A percentile compares a stretch with the other conserved stretches of the same genome.
These are phyloP conservation scores for Dynastes grantii DNA, from an alignment of 2,888 invertebrate genomes.

Conservation along the genomic window DNA sequence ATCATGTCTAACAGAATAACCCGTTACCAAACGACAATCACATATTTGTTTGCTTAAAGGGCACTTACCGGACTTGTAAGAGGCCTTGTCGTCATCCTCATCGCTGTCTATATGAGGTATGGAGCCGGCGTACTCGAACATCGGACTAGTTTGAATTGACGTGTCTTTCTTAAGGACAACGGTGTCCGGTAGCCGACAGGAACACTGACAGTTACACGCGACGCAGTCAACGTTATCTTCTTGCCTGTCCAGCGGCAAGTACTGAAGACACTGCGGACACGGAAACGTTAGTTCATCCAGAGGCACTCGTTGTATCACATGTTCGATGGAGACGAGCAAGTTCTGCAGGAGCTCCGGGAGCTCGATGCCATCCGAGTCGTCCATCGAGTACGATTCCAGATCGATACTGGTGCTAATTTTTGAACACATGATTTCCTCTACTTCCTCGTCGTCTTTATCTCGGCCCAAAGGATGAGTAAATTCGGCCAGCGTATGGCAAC, in stretches of 20 bases:
- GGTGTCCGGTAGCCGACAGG: conserved; percentile 64
- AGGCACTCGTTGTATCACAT: conserved; percentile 79
- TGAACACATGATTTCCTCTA: conserved; percentile 66
- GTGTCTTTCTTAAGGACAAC: conserved; percentile 68
- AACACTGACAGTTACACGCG: conserved; percentile 68
- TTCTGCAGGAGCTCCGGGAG: conserved; percentile 78
- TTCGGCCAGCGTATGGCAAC: conserved; percentile 66
- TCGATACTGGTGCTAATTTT: conserved; percentile 64
- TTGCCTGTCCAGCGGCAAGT: conserved; percentile 67
- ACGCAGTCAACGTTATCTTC: conserved; percentile 61
- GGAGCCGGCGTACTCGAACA: conserved; percentile 78
- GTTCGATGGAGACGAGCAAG: conserved; percentile 79
- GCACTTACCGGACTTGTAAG: conserved; percentile 66
- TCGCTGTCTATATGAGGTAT: conserved; percentile 84
- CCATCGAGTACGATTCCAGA: conserved; percentile 64
- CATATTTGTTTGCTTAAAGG: not conserved
- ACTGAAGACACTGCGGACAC: conserved; percentile 71
- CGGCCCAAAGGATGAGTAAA: conserved; percentile 59
- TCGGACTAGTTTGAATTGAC: conserved; percentile 72
- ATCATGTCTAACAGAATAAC: too few relatives aligned
- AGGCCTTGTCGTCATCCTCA: conserved; percentile 75
- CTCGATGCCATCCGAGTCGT: conserved; percentile 70
- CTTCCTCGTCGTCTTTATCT: conserved; percentile 44
- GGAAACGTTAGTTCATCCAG: conserved; percentile 79
- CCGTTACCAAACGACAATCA: not conserved